Conservation (phyloP, 1,140 invertebrate genomes). For the Drusus annulatus region DNA sequence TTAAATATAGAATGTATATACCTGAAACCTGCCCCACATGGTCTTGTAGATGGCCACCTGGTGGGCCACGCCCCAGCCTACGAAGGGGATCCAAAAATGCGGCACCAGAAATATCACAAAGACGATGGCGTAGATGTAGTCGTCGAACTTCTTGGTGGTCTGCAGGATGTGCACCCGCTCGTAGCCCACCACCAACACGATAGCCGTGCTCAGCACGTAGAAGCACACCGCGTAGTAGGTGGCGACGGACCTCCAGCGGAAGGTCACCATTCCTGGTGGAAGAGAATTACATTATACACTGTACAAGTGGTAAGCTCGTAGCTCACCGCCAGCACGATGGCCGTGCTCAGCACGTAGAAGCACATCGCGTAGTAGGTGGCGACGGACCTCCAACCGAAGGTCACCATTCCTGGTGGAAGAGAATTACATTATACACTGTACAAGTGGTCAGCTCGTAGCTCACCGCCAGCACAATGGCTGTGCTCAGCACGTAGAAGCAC, state of each 20-base stretch:
- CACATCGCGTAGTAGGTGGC: constrained; percentile 74
- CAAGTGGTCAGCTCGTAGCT: constrained; percentile 66
- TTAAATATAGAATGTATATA: constrained; percentile 56
- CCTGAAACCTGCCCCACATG: constrained; percentile 74
- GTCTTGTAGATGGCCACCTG: constrained; percentile 77
- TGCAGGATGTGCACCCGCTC: constrained; percentile 72
- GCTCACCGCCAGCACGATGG: constrained; percentile 72
- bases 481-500: constrained; percentile 72
- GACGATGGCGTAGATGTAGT: constrained; percentile 76
- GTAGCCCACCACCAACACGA: constrained; percentile 73
- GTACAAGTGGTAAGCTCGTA: constrained; percentile 62
- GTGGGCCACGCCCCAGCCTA: constrained; percentile 76
- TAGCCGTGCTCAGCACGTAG: constrained; percentile 70
- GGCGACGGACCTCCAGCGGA: constrained; percentile 73
- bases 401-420: constrained; percentile 67
- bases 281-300: too few species aligned
- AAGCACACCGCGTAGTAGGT: constrained; percentile 74
- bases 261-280: constrained; percentile 70
- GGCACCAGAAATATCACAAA: constrained; percentile 76
- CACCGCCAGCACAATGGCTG: constrained; percentile 71
- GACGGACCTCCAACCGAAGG: constrained; percentile 73
- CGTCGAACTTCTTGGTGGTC: constrained; percentile 74
- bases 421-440: too few species aligned
- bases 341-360: constrained; percentile 72
- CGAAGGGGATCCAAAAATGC: constrained; percentile 77